phyloP scores from a whole-genome alignment of 2,888 invertebrate species.

The Electrophaes corylata region DNA sequence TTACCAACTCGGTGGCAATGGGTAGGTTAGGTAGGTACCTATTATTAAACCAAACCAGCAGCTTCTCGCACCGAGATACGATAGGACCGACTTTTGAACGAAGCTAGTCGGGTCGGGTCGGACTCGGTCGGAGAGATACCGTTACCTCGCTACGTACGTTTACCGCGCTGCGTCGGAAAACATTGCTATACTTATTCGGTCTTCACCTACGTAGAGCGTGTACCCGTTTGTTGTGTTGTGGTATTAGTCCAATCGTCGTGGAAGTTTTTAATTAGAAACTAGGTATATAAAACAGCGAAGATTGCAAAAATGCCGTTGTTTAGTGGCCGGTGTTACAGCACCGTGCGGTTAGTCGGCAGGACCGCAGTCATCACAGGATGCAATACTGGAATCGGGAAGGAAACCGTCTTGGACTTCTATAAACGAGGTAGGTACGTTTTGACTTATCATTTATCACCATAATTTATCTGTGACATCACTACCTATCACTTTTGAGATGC shows the following conservation, averaged over 20 bases:
- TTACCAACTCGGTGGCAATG: too few species aligned
- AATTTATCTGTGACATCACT: too few species aligned
- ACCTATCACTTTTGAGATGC: too few species aligned
- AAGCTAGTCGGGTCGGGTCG: too few species aligned
- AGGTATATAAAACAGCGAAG: conserved; percentile 6
- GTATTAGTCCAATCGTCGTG: background rate
- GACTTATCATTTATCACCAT: background rate
- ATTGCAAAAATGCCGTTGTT: conserved; percentile 64
- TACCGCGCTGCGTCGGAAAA: too few species aligned
- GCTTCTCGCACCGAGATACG: too few species aligned
- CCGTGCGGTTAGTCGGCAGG: conserved; percentile 82
- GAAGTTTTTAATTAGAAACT: background rate
- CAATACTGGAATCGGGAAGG: conserved; percentile 77
- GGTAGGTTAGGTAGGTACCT: too few species aligned
- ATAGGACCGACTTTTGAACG: too few species aligned
- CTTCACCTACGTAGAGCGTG: background rate
- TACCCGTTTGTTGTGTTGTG: background rate
- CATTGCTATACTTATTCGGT: background rate
- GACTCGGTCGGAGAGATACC: too few species aligned
- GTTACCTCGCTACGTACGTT: too few species aligned
- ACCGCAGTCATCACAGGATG: conserved; percentile 81
- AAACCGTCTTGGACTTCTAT: conserved; percentile 76
- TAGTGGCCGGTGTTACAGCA: conserved; percentile 77
- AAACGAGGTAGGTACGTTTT: conserved; percentile 66
- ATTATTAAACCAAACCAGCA: too few species aligned